Conservation (phyloP, 2,113 vertebrate species). For the Pteropus alecto region DNA sequence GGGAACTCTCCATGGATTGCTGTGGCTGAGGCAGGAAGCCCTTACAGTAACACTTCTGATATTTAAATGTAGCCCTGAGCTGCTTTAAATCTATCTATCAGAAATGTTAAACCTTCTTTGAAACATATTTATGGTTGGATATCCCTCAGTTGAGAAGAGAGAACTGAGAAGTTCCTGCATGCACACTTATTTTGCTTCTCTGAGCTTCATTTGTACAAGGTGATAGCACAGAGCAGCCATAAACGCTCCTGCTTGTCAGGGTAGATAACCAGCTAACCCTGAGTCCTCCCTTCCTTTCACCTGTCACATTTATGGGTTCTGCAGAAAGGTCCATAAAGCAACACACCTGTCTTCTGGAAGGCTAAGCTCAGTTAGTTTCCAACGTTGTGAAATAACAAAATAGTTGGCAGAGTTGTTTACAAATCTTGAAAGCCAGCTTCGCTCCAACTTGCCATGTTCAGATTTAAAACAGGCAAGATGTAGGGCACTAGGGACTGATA, state of each 20-base stretch:
- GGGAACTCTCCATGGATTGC: background rate
- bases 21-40: background rate
- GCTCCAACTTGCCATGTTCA: background rate
- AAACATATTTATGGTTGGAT: constrained; percentile 21
- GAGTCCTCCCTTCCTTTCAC: background rate
- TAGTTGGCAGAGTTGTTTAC: background rate
- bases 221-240: background rate
- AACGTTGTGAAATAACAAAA: background rate
- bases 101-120: constrained; percentile 16
- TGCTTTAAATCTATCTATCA: constrained; percentile 32
- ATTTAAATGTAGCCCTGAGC: constrained; percentile 15
- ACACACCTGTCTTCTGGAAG: constrained; percentile 17
- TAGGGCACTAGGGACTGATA: background rate
- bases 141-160: background rate
- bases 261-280: background rate
- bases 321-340: constrained; percentile 48
- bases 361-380: constrained; percentile 11
- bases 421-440: background rate
- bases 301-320: constrained; percentile 25
- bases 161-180: background rate
- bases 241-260: background rate
- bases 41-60: constrained; percentile 15
- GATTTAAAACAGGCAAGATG: background rate
- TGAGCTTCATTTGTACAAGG: background rate
- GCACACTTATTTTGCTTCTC: background rate